A percentile compares a stretch with the other conserved stretches of the same genome.
phyloP scores from a whole-genome alignment of 2,113 vertebrate species.

The Lophura nycthemera region DNA sequence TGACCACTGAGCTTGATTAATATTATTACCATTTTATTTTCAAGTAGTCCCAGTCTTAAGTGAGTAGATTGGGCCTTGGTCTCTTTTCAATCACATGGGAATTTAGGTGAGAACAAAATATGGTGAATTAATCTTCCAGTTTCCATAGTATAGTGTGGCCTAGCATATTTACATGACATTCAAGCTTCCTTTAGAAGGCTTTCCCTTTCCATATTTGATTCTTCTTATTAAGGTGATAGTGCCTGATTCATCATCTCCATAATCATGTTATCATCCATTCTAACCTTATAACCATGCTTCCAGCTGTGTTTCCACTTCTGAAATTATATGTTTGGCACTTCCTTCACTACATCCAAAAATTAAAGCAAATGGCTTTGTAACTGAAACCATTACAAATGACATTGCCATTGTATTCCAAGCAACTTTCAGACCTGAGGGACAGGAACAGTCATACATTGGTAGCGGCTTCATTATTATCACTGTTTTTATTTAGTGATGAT shows the following conservation, averaged over 20 bases:
- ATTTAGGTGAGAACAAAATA: neutral
- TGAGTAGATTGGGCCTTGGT: neutral
- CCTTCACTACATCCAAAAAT: neutral
- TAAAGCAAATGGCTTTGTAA: neutral
- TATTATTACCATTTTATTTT: neutral
- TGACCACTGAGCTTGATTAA: neutral
- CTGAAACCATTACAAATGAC: neutral
- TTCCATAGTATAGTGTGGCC: neutral
- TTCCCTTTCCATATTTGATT: neutral
- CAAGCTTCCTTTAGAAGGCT: neutral
- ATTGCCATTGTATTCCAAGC: neutral
- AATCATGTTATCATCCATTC: neutral
- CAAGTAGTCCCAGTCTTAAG: neutral
- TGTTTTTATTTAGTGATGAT: neutral
- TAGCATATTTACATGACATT: neutral
- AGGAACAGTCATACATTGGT: neutral
- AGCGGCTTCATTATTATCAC: neutral
- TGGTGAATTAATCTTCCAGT: neutral
- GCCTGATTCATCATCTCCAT: neutral
- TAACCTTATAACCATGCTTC: accelerated
- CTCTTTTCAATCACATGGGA: neutral
- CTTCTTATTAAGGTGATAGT: neutral
- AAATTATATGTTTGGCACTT: neutral
- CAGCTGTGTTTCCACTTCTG: neutral
- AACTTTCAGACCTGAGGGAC: neutral